Evolutionary conservation across 2,888 invertebrate species (phyloP).

Genomic region (Spilosoma lubricipeda): DNA sequence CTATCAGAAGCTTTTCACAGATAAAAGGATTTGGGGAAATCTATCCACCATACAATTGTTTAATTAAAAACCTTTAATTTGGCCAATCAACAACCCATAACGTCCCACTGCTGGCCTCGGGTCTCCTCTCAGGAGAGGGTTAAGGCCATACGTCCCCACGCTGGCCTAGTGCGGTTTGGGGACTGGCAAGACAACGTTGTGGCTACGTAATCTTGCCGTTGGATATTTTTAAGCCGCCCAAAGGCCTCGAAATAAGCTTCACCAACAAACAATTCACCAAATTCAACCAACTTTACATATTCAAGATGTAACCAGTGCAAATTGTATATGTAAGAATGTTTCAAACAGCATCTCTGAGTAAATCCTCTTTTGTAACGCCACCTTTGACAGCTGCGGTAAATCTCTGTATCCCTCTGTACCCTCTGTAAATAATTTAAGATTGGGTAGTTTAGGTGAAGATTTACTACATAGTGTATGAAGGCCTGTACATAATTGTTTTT

Average conservation of each 20-base stretch:
- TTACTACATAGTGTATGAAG: neutral
- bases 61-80: no score
- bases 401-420: constrained; percentile 12
- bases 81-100: no score
- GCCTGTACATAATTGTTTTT: neutral
- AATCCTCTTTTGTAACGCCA: constrained; percentile 17
- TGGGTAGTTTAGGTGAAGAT: constrained; percentile 8
- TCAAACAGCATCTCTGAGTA: constrained; percentile 15
- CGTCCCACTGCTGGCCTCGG: no score
- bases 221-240: no score
- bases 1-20: no score
- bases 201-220: no score
- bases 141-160: no score
- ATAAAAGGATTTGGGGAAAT: no score
- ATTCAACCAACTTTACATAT: neutral
- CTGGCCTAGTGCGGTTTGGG: no score
- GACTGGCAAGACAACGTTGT: no score
- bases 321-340: constrained; percentile 26
- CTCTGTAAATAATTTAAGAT: constrained; percentile 15
- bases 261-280: neutral
- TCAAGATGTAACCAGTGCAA: neutral
- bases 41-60: neutral
- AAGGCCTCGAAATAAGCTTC: no score
- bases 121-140: no score
- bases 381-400: constrained; percentile 19